These are phyloP conservation scores for Trialeurodes vaporariorum DNA, from an alignment of 1,140 invertebrate species.

Conservation along the genomic window DNA sequence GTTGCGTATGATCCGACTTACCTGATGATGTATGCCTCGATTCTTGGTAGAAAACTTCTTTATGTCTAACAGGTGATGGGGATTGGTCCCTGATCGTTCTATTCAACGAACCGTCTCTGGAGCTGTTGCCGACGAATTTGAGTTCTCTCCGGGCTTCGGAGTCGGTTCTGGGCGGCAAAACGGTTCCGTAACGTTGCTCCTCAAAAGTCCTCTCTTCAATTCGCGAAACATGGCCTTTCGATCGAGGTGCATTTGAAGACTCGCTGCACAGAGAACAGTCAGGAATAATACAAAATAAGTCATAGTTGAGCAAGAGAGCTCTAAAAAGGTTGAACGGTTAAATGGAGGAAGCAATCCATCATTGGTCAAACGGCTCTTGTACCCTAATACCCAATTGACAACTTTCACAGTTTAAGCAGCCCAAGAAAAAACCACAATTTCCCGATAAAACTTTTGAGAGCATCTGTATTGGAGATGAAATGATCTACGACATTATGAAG, in stretches of 20 bases:
- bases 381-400: background rate
- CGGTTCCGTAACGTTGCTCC: conserved; percentile 18
- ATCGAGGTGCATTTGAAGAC: conserved; percentile 15
- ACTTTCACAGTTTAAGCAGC: background rate
- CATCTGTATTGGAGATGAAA: too few species aligned
- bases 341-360: too few species aligned
- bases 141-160: background rate
- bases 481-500: too few species aligned
- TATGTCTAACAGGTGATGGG: conserved; percentile 21
- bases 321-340: too few species aligned
- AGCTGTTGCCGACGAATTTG: background rate
- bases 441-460: too few species aligned
- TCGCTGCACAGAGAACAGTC: conserved; percentile 15
- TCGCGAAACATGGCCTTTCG: conserved; percentile 20
- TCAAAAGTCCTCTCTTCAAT: conserved; percentile 17
- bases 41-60: conserved; percentile 19
- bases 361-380: too few species aligned
- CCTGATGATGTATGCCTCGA: too few species aligned
- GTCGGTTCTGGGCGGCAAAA: background rate
- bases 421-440: too few species aligned
- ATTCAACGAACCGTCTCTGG: conserved; percentile 10
- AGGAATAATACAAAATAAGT: too few species aligned
- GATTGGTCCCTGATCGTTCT: conserved; percentile 13
- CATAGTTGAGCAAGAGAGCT: too few species aligned
- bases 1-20: too few species aligned